These are phyloP conservation scores for Phoeniculus purpureus DNA, from an alignment of 2,797 vertebrate genomes.

Conservation along the genomic window DNA sequence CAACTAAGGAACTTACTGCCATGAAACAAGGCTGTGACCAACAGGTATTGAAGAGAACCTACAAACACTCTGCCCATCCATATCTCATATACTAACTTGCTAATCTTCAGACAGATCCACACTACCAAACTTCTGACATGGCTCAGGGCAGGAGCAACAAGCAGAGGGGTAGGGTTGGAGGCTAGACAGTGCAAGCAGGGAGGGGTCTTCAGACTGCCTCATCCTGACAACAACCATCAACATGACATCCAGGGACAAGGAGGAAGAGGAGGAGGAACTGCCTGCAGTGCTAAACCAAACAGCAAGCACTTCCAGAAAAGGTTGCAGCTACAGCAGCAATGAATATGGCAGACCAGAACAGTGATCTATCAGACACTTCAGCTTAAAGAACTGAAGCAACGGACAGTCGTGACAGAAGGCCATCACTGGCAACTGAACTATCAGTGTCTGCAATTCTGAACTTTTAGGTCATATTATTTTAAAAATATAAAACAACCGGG, in stretches of 20 bases:
- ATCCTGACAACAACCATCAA: not conserved
- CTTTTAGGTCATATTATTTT: not conserved
- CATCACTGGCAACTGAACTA: not conserved
- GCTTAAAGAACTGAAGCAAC: not conserved
- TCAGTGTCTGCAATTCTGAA: not conserved
- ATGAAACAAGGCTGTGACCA: not conserved
- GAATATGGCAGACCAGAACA: not conserved
- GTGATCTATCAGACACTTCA: not conserved
- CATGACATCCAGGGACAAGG: not conserved
- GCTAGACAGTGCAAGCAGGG: not conserved
- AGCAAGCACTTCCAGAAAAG: not conserved
- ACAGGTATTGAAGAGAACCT: rapidly evolving
- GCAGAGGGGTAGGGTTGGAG: not conserved
- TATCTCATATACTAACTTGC: not conserved
- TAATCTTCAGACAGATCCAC: rapidly evolving
- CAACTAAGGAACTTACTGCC: not conserved
- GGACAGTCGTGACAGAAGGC: not conserved
- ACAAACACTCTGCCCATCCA: not conserved
- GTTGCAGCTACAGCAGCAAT: not conserved
- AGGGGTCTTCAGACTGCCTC: not conserved
- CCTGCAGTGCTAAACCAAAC: not conserved
- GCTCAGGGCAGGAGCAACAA: not conserved
- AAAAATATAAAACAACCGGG: not conserved
- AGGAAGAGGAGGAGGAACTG: not conserved
- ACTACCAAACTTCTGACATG: not conserved